These are phyloP conservation scores for Climacteris rufus DNA, from an alignment of 2,113 vertebrate species.

Conservation along the genomic window DNA sequence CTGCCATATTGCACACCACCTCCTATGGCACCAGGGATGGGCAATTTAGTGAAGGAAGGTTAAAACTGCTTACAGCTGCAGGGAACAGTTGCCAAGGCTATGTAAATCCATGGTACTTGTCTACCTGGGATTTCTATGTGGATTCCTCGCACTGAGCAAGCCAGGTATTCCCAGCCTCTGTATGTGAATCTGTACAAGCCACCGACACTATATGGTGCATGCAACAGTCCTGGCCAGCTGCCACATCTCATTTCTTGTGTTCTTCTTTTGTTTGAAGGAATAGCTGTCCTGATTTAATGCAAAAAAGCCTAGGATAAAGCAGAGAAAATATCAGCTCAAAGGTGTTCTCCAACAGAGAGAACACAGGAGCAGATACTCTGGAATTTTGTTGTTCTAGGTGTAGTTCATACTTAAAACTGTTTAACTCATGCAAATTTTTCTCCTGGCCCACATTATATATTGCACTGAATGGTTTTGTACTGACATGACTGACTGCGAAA, in stretches of 20 bases:
- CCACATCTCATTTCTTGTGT: background rate
- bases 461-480: background rate
- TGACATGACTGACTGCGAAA: background rate
- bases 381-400: background rate
- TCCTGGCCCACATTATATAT: background rate
- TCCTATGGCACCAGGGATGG: rapidly evolving
- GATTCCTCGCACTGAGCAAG: background rate
- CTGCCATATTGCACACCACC: background rate
- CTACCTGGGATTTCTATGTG: background rate
- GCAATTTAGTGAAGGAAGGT: background rate
- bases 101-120: no score
- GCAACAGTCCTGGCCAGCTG: background rate
- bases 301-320: background rate
- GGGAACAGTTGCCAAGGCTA: background rate
- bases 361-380: background rate
- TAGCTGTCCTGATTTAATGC: background rate
- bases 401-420: background rate
- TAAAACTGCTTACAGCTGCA: background rate
- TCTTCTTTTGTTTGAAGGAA: background rate
- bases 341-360: background rate
- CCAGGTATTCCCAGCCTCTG: background rate
- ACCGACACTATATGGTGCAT: background rate
- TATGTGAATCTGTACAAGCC: background rate
- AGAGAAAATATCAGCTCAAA: background rate
- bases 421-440: background rate